Evolutionary conservation across 2,113 vertebrate genomes (phyloP).

Genomic region (Sclerurus mexicanus): DNA sequence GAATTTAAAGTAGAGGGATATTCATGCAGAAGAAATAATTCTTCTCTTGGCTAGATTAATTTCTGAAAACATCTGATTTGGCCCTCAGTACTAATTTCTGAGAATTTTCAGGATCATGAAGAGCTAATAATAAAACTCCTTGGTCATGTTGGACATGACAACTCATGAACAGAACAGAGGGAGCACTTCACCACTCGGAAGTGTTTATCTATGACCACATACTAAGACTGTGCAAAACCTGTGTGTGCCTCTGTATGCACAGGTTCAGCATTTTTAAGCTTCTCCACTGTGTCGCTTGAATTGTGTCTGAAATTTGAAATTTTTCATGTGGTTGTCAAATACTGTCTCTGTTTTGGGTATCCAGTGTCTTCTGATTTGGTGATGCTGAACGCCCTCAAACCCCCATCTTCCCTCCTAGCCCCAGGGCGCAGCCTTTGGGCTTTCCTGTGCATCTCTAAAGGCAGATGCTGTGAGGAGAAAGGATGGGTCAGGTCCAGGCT

Average conservation of each 20-base stretch:
- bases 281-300: background rate
- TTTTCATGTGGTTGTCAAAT: background rate
- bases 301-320: background rate
- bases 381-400: background rate
- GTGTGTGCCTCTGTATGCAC: background rate
- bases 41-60: background rate
- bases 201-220: background rate
- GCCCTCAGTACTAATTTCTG: background rate
- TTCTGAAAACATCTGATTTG: background rate
- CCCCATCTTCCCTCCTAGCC: background rate
- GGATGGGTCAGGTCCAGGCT: background rate
- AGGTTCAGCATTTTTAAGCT: background rate
- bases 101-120: background rate
- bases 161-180: background rate
- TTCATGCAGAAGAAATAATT: background rate
- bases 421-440: background rate
- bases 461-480: background rate
- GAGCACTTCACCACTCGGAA: background rate
- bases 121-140: background rate
- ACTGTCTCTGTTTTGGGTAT: background rate
- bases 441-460: rapidly evolving
- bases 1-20: background rate
- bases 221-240: background rate
- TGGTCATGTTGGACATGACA: background rate
- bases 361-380: background rate